These are phyloP conservation scores for Machimus rusticus DNA, from an alignment of 2,888 invertebrate species.

Conservation along the genomic window DNA sequence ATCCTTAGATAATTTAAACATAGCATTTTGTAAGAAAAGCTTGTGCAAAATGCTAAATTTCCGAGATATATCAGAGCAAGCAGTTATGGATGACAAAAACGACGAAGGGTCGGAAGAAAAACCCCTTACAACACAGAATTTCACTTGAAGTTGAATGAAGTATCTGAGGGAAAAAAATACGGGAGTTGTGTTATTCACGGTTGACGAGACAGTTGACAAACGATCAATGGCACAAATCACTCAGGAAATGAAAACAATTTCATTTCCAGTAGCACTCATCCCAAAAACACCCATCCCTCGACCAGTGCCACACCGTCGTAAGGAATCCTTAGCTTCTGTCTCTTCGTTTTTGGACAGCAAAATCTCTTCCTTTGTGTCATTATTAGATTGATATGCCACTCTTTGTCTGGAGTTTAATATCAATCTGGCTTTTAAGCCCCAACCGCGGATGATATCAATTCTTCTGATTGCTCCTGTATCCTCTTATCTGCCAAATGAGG, in stretches of 20 bases:
- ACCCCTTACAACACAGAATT: neutral
- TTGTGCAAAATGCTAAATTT: neutral
- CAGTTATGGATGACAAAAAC: neutral
- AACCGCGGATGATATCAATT: neutral
- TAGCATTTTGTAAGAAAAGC: neutral
- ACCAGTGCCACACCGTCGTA: neutral
- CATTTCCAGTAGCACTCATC: neutral
- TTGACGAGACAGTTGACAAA: constrained; percentile 39
- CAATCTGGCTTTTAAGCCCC: neutral
- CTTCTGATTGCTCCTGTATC: neutral
- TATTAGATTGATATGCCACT: constrained; percentile 15
- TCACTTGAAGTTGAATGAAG: neutral
- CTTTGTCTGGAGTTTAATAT: constrained; percentile 9
- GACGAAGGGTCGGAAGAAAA: neutral
- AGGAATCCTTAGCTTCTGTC: neutral
- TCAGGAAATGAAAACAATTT: constrained; percentile 30
- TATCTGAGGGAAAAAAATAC: neutral
- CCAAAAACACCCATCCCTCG: neutral
- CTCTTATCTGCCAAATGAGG: neutral
- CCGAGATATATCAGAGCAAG: neutral
- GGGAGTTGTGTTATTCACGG: neutral
- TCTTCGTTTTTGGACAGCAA: neutral
- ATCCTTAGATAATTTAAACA: neutral
- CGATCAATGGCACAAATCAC: constrained; percentile 38
- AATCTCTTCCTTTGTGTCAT: constrained; percentile 1